Base-by-base conservation (phyloP, 2,888 invertebrate species). In the Pachliopta kotzebuea region DNA sequence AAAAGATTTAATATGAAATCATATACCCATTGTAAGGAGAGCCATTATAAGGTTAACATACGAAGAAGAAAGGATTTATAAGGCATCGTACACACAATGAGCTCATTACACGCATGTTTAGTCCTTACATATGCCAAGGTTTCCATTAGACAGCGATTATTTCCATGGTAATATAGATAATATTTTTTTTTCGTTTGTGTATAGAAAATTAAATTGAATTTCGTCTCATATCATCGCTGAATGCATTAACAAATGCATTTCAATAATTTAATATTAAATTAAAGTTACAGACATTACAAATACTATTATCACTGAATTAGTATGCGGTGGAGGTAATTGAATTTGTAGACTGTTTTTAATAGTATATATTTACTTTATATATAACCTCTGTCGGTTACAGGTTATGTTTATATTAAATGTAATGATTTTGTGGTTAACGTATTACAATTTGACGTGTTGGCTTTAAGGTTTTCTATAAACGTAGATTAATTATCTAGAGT, bases 31-130 rank as follows among this genome's bases (percentile, higher is more conserved):
- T 56, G 58, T 62, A 37, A 17, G 23, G 20, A 4, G 21, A 54
- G 50, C 50, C 50, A 21, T 45, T 45, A 45, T 52, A 52, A 21
- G 55, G 54, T 24, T 49, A 65, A 62, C 52, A 23, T 29, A 60
- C 55, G 50, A 50, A 59, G 58, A 66, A 62, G 65, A 61, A 50
- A 53, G 23, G 55, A 53, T 66, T 60, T 18, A 55, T 45, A 57
- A 14, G 61, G 23, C 65, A 52, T 57, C 60, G 24, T 49, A 63
- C 42, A 62, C 58, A 63, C 57, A 64, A 63, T 67, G 64, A 54
- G 17, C 24, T 56, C 61, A 56, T 64, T 42, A 64, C 58, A 59
- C 60, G 60, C 66, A 57, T 61, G 57, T 53, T 62, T 55, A 56
- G 58, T 55, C 14, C 37, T 9, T 55, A 20, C 50, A 54, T 57